Percentiles rank a stretch among this genome's conserved stretches.
phyloP scores from a whole-genome alignment of 2,113 vertebrate genomes.

The Sylvietta virens region DNA sequence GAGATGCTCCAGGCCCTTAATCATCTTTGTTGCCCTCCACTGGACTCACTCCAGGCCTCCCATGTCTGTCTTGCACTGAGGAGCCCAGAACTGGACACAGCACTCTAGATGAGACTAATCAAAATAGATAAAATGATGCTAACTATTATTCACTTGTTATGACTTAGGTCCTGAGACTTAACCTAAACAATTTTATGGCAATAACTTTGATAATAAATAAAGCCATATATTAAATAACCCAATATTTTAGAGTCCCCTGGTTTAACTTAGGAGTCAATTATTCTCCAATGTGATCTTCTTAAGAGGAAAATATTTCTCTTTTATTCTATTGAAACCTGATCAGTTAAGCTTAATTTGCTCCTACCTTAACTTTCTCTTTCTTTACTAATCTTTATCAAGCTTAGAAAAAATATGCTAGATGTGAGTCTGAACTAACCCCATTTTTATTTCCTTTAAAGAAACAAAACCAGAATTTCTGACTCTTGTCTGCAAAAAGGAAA shows the following conservation, averaged over 20 bases:
- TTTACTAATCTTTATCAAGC: not conserved
- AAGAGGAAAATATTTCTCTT: not conserved
- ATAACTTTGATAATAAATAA: not conserved
- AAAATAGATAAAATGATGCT: not conserved
- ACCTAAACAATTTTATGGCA: not conserved
- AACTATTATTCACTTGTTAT: not conserved
- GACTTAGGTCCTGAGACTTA: not conserved
- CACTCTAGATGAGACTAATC: not conserved
- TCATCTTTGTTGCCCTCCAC: not conserved
- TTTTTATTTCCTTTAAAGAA: not conserved
- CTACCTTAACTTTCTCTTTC: not conserved
- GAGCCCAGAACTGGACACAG: not conserved
- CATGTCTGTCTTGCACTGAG: not conserved
- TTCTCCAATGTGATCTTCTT: rapidly evolving
- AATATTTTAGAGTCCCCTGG: not conserved
- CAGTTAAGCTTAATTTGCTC: not conserved
- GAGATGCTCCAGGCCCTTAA: not conserved
- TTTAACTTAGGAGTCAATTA: not conserved
- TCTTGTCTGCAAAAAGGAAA: not conserved
- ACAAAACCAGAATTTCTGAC: not conserved
- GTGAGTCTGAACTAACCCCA: not conserved
- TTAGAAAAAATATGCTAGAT: not conserved
- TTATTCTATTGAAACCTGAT: not conserved
- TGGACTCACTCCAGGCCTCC: not conserved
- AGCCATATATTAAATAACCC: not conserved